A percentile compares a stretch with the other conserved stretches of the same genome.
Evolutionary conservation across 2,888 invertebrate genomes (phyloP).

Genomic region (Aleiodes alternator): DNA sequence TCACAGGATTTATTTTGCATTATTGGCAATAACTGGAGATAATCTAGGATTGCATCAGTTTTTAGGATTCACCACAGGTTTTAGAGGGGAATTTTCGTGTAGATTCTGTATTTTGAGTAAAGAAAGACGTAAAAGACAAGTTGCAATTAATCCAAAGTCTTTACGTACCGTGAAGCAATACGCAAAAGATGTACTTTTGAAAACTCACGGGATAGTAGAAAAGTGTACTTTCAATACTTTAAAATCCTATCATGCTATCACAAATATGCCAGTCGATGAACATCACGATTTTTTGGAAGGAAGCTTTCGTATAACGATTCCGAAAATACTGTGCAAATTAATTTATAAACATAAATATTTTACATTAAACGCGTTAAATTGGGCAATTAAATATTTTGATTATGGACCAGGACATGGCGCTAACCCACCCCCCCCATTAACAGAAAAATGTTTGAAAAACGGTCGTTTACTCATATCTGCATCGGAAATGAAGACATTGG

Average conservation of each 20-base stretch:
- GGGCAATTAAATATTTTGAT: neutral
- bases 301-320: neutral
- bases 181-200: too few species aligned
- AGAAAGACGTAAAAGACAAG: too few species aligned
- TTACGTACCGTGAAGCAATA: too few species aligned
- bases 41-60: conserved; percentile 1
- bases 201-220: too few species aligned
- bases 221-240: neutral
- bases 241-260: neutral
- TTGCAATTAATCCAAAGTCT: too few species aligned
- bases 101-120: too few species aligned
- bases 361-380: neutral
- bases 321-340: neutral
- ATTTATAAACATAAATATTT: neutral
- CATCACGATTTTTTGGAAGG: neutral
- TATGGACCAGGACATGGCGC: too few species aligned
- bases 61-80: neutral
- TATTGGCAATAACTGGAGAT: neutral
- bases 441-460: neutral
- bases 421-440: neutral
- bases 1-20: neutral
- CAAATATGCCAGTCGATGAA: neutral
- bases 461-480: neutral
- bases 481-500: neutral
- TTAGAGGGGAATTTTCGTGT: neutral